These are phyloP conservation scores for Hippocampus kuda DNA, from an alignment of 2,797 vertebrate species.

Conservation along the genomic window DNA sequence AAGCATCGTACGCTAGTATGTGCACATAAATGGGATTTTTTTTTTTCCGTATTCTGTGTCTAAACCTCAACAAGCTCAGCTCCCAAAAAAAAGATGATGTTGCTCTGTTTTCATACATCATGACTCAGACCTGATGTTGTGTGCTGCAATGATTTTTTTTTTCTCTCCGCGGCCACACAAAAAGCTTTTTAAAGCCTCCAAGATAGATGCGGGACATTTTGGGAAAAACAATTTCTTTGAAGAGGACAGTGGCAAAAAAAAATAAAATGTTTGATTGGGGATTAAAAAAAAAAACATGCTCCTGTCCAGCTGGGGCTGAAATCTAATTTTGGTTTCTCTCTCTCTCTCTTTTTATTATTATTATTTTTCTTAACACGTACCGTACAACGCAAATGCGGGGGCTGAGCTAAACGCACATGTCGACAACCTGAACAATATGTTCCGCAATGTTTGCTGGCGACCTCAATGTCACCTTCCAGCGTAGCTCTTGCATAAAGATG, in stretches of 20 bases:
- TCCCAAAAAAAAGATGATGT: not conserved
- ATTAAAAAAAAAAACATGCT: conserved; percentile 32
- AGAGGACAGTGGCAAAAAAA: not conserved
- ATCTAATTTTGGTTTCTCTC: not conserved
- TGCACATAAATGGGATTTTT: not conserved
- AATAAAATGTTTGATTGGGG: conserved; percentile 28
- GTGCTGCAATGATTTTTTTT: conserved; percentile 19
- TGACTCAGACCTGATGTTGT: conserved; percentile 36
- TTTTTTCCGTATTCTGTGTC: not conserved
- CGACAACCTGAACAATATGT: conserved; percentile 14
- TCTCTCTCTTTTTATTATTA: conserved; percentile 14
- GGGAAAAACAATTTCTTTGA: conserved; percentile 27
- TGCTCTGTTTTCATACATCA: conserved; percentile 14
- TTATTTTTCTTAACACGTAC: conserved; percentile 8
- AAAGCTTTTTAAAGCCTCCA: conserved; percentile 28
- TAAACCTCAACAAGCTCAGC: not conserved
- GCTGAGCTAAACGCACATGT: conserved; percentile 23
- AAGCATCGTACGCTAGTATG: not conserved
- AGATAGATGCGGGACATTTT: conserved; percentile 26
- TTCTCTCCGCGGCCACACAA: conserved; percentile 12
- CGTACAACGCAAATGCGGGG: conserved; percentile 11
- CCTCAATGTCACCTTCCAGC: conserved; percentile 18
- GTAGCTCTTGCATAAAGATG: not conserved
- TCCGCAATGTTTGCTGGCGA: conserved; percentile 13
- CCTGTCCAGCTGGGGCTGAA: conserved; percentile 22